Conservation (phyloP, 2,888 invertebrate species). For the Hedychridium roseum region DNA sequence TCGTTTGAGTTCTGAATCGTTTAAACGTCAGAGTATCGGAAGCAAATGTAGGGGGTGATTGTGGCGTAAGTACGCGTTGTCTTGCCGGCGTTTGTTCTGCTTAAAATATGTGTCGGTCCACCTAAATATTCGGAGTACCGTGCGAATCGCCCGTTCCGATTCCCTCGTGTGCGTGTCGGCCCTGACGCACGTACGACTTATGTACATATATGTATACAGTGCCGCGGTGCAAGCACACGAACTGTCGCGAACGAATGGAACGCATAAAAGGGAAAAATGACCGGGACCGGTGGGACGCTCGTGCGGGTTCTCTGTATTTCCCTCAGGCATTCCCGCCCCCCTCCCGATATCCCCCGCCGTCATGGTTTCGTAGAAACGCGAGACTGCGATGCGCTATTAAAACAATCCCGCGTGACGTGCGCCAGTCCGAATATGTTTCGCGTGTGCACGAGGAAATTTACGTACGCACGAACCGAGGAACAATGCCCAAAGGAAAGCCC, state of each 20-base stretch:
- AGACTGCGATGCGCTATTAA: no score
- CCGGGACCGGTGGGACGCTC: slow-evolving; percentile 49
- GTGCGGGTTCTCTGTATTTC: slow-evolving; percentile 48
- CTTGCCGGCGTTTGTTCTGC: slow-evolving; percentile 33
- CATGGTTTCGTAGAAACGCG: no score
- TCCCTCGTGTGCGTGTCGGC: no score
- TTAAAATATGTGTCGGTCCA: slow-evolving; percentile 53
- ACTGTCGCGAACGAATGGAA: slow-evolving; percentile 59
- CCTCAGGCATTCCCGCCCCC: slow-evolving; percentile 43
- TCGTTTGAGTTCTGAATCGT: no score
- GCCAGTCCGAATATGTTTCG: no score
- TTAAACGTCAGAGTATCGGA: no score
- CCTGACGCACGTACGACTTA: not conserved
- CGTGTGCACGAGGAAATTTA: not conserved
- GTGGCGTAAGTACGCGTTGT: slow-evolving; percentile 30
- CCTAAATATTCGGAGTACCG: slow-evolving; percentile 54
- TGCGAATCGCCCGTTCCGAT: not conserved
- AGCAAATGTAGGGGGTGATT: not conserved
- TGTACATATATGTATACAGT: slow-evolving; percentile 4
- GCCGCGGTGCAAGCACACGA: slow-evolving; percentile 29
- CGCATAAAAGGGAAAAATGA: slow-evolving; percentile 62
- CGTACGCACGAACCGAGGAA: not conserved
- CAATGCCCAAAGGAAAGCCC: no score
- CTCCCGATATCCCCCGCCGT: slow-evolving; percentile 10
- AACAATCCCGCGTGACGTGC: no score